Evolutionary conservation across 1,140 invertebrate genomes (phyloP).

Genomic region (Centruroides vittatus): DNA sequence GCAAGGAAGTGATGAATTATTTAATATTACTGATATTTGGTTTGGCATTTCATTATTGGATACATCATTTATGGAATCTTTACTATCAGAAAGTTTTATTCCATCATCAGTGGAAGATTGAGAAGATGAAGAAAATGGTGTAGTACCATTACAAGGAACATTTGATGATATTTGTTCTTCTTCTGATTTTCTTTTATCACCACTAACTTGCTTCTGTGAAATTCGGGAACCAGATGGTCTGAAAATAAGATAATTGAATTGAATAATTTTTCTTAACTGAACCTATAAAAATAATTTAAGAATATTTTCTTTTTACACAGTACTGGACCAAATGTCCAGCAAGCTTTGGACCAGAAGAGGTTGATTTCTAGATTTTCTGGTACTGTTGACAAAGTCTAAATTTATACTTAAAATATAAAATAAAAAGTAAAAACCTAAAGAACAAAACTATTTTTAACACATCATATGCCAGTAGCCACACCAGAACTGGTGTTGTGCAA

Average conservation of each 20-base stretch:
- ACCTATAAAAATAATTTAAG: neutral
- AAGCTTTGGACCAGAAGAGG: too few species aligned
- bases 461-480: too few species aligned
- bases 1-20: slow-evolving; percentile 1
- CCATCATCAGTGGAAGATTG: slow-evolving; percentile 1
- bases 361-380: too few species aligned
- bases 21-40: slow-evolving; percentile 21
- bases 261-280: too few species aligned
- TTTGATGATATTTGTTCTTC: slow-evolving; percentile 8
- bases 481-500: too few species aligned
- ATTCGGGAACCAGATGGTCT: neutral
- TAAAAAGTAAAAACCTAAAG: too few species aligned
- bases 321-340: too few species aligned
- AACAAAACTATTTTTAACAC: too few species aligned
- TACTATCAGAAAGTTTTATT: slow-evolving; percentile 6
- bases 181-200: neutral
- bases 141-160: neutral
- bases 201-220: slow-evolving; percentile 14
- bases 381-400: too few species aligned
- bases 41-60: slow-evolving; percentile 22
- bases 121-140: slow-evolving; percentile 4
- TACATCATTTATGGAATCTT: slow-evolving; percentile 4
- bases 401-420: too few species aligned
- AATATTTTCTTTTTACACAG: neutral
- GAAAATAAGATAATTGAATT: neutral